phyloP scores from a whole-genome alignment of 2,113 vertebrate species.

The Erpornis zantholeuca region DNA sequence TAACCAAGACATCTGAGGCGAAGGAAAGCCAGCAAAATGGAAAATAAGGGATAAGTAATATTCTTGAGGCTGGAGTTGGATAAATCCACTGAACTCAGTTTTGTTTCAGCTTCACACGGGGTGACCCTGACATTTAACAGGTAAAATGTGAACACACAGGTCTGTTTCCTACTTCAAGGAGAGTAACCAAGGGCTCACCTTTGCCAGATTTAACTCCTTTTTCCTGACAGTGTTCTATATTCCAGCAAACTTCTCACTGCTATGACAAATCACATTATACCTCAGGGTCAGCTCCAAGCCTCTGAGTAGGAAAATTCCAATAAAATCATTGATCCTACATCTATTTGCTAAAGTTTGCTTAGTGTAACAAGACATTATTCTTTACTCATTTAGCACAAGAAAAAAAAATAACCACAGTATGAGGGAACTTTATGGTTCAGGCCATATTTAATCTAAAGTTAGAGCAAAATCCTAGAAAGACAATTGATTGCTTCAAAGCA shows the following conservation, averaged over 20 bases:
- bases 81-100: neutral
- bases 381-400: neutral
- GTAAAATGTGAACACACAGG: rapidly evolving
- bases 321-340: neutral
- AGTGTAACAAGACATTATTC: neutral
- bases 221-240: neutral
- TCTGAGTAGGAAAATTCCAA: neutral
- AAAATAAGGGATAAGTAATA: neutral
- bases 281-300: neutral
- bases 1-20: neutral
- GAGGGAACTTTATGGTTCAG: neutral
- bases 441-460: neutral
- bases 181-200: neutral
- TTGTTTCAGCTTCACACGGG: neutral
- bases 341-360: neutral
- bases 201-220: neutral
- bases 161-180: neutral
- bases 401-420: neutral
- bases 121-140: neutral
- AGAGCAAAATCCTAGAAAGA: neutral
- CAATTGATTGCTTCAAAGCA: neutral
- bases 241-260: neutral
- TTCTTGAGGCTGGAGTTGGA: neutral
- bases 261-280: neutral
- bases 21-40: neutral